Evolutionary conservation across 2,113 vertebrate species (phyloP).

Genomic region (Gymnobelideus leadbeateri): DNA sequence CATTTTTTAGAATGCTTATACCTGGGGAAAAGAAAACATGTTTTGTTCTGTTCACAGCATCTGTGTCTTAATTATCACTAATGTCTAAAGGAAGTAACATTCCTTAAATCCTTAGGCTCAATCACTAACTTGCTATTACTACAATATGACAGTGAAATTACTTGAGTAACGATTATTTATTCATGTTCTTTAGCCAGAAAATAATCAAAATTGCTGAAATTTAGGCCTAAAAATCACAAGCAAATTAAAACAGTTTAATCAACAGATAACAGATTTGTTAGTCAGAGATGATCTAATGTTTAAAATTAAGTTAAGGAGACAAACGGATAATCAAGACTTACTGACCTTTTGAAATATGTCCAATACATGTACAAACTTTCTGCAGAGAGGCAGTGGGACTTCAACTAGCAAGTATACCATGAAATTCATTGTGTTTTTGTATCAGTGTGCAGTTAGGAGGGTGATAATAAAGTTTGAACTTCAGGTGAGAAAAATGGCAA

Average conservation of each 20-base stretch:
- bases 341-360: conserved; percentile 34
- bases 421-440: neutral
- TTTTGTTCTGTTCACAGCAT: neutral
- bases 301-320: conserved; percentile 10
- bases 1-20: neutral
- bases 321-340: neutral
- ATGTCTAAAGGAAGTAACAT: neutral
- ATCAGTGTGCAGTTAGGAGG: neutral
- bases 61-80: neutral
- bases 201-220: conserved; percentile 57
- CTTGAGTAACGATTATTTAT: conserved; percentile 65
- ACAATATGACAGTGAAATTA: conserved; percentile 55
- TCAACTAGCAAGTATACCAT: neutral
- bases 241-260: neutral
- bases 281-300: conserved; percentile 7
- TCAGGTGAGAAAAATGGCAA: conserved; percentile 48
- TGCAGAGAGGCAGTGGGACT: neutral
- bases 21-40: neutral
- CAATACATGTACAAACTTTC: neutral
- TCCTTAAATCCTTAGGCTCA: neutral
- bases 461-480: neutral
- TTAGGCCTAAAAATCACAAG: conserved; percentile 39
- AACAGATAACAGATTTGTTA: conserved; percentile 13
- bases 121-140: conserved; percentile 36
- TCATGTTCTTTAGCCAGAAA: conserved; percentile 46